These are phyloP conservation scores for Eupithecia subfuscata DNA, from an alignment of 2,888 invertebrate species.

Conservation along the genomic window DNA sequence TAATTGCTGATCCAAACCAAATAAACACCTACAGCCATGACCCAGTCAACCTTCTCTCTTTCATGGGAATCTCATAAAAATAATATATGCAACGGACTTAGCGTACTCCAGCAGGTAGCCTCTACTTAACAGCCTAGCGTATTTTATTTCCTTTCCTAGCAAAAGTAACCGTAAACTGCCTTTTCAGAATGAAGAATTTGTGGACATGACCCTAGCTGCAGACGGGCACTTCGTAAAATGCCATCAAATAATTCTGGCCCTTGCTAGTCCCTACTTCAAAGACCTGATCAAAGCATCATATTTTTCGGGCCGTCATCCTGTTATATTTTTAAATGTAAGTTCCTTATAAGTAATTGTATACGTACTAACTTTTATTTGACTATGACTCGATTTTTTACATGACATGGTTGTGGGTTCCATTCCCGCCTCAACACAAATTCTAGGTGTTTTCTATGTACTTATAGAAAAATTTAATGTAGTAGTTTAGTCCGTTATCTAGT, in stretches of 20 bases:
- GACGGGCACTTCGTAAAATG: constrained; percentile 78
- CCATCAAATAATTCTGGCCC: constrained; percentile 74
- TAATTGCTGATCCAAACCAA: background rate
- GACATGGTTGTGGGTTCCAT: background rate
- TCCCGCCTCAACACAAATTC: too few species aligned
- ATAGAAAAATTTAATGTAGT: too few species aligned
- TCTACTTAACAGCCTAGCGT: background rate
- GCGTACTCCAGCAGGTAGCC: constrained; percentile 65
- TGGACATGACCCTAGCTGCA: constrained; percentile 79
- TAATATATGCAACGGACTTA: constrained; percentile 65
- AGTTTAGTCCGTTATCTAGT: too few species aligned
- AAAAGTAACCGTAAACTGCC: background rate
- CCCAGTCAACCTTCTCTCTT: constrained; percentile 62
- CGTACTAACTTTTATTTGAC: background rate
- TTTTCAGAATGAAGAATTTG: constrained; percentile 76
- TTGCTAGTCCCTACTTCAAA: constrained; percentile 78
- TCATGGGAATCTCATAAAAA: constrained; percentile 65
- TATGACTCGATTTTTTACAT: background rate
- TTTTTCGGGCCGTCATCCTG: constrained; percentile 68
- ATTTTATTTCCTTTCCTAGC: background rate
- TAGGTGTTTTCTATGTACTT: too few species aligned
- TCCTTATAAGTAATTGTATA: background rate
- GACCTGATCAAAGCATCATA: constrained; percentile 68
- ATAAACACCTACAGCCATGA: constrained; percentile 44
- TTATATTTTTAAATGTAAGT: constrained; percentile 76